phyloP scores from a whole-genome alignment of 2,113 vertebrate species.

The Myiozetetes cayanensis region DNA sequence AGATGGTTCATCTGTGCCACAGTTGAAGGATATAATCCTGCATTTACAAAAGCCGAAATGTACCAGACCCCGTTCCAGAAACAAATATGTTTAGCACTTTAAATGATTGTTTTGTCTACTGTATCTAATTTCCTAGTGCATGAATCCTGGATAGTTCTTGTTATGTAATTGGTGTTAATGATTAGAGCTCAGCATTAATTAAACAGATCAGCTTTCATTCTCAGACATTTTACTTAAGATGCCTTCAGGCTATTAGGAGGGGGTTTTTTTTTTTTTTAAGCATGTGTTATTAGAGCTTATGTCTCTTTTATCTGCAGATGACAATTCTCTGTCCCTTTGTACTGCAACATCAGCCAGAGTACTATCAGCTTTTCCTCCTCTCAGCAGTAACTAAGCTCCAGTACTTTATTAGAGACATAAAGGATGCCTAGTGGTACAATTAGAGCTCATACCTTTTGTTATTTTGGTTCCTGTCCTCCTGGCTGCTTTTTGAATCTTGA shows the following conservation, averaged over 20 bases:
- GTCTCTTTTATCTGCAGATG: conserved; percentile 28
- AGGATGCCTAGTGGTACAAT: background rate
- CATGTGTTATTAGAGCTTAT: conserved; percentile 24
- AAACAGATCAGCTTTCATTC: conserved; percentile 29
- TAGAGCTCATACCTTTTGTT: background rate
- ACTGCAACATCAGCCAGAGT: background rate
- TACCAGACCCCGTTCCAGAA: background rate
- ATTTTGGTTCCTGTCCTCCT: background rate
- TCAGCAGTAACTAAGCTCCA: background rate
- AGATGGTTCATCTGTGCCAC: rapidly evolving
- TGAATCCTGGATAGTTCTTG: conserved; percentile 14
- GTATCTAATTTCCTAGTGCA: background rate
- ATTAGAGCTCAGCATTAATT: conserved; percentile 39
- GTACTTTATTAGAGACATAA: background rate
- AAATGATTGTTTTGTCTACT: conserved; percentile 2
- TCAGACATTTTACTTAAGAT: conserved; percentile 26
- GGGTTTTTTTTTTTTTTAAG: background rate
- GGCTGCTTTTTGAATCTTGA: background rate
- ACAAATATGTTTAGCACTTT: background rate
- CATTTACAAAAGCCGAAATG: background rate
- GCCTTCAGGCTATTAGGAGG: conserved; percentile 36
- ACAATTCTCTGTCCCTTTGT: conserved; percentile 15
- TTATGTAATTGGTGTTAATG: conserved; percentile 16
- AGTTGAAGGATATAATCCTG: background rate
- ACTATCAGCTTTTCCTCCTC: background rate